phyloP scores from a whole-genome alignment of 1,140 invertebrate species.

The Pseudomyrmex sp. region DNA sequence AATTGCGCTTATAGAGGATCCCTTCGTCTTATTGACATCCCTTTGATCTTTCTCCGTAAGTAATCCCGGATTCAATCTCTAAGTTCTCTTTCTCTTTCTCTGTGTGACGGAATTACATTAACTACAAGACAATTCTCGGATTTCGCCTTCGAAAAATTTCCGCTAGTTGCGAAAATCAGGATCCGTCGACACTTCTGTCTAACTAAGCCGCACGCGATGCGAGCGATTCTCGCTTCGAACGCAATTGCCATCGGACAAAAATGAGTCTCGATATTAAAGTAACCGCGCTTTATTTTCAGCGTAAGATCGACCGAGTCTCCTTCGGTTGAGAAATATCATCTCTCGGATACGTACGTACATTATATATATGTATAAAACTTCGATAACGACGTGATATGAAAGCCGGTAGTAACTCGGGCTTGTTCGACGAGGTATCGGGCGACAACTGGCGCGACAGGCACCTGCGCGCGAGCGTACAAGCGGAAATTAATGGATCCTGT shows the following conservation, averaged over 20 bases:
- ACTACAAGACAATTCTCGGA: constrained; percentile 53
- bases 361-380: no score
- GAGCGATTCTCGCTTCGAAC: not conserved
- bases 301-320: not conserved
- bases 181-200: constrained; percentile 12
- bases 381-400: not conserved
- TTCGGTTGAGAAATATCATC: not conserved
- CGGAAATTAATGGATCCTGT: constrained; percentile 61
- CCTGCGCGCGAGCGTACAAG: constrained; percentile 13
- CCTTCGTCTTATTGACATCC: not conserved
- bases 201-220: not conserved
- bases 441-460: constrained; percentile 10
- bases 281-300: not conserved
- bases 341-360: no score
- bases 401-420: not conserved
- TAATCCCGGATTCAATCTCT: constrained; percentile 54
- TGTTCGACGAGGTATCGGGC: not conserved
- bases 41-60: constrained; percentile 44
- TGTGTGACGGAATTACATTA: constrained; percentile 32
- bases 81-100: constrained; percentile 52
- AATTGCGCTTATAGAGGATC: constrained; percentile 56
- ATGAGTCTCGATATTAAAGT: not conserved
- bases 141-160: constrained; percentile 18
- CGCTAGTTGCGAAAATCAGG: constrained; percentile 52
- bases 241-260: not conserved